These are phyloP conservation scores for Rhinopomastus cyanomelas DNA, from an alignment of 2,113 vertebrate species.

Conservation along the genomic window DNA sequence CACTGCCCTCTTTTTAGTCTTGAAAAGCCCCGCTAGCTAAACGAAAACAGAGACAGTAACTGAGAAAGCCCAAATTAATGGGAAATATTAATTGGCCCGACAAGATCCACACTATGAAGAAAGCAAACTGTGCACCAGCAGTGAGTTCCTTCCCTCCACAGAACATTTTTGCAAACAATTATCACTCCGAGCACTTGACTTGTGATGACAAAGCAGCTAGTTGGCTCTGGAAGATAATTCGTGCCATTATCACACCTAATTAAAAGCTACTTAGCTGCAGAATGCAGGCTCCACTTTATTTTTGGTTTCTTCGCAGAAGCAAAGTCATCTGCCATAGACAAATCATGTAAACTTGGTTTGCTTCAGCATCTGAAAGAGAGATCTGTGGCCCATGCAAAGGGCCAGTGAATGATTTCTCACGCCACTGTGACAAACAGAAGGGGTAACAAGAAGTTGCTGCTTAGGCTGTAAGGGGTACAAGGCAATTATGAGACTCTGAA, in stretches of 20 bases:
- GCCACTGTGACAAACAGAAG: not conserved
- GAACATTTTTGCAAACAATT: slow-evolving; percentile 26
- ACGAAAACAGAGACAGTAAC: not conserved
- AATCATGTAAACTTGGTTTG: slow-evolving; percentile 22
- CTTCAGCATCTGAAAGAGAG: not conserved
- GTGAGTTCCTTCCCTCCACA: not conserved
- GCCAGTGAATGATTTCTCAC: not conserved
- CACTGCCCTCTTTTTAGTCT: not conserved
- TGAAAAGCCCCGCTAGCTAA: not conserved
- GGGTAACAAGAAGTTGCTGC: not conserved
- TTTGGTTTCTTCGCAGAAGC: slow-evolving; percentile 13
- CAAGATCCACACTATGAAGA: not conserved
- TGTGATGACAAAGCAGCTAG: slow-evolving; percentile 15
- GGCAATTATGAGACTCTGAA: not conserved
- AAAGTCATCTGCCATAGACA: slow-evolving; percentile 10
- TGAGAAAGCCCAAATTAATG: not conserved
- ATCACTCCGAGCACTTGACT: slow-evolving; percentile 14
- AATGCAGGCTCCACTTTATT: not conserved
- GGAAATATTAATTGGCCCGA: not conserved
- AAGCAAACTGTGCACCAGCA: not conserved
- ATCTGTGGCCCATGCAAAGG: not conserved
- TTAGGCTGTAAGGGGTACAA: not conserved
- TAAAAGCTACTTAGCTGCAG: slow-evolving; percentile 45
- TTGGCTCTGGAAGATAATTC: slow-evolving; percentile 41
- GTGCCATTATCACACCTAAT: slow-evolving; percentile 49